These are phyloP conservation scores for Oenanthe melanoleuca DNA, from an alignment of 2,113 vertebrate genomes.

Conservation along the genomic window DNA sequence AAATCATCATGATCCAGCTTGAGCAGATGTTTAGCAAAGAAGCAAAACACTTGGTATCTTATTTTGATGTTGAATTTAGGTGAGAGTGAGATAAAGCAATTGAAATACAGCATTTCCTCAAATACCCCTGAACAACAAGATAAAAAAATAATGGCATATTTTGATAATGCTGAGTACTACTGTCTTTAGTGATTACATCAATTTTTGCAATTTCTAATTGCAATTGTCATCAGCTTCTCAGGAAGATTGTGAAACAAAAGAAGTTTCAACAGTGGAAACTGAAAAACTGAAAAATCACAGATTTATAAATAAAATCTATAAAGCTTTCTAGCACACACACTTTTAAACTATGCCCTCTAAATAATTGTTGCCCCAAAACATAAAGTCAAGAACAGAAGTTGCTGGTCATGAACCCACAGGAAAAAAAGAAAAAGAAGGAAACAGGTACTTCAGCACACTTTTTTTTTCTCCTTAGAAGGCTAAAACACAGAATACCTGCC, in stretches of 20 bases:
- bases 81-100: not conserved
- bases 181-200: not conserved
- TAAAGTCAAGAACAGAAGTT: not conserved
- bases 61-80: not conserved
- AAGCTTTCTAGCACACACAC: not conserved
- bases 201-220: not conserved
- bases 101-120: not conserved
- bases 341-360: not conserved
- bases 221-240: not conserved
- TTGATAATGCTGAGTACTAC: not conserved
- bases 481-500: not conserved
- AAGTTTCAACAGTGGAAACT: not conserved
- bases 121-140: not conserved
- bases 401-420: not conserved
- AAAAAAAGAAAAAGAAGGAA: not conserved
- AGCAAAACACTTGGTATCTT: not conserved
- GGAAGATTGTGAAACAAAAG: not conserved
- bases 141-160: not conserved
- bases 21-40: not conserved
- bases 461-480: not conserved
- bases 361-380: not conserved
- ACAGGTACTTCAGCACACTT: rapidly evolving
- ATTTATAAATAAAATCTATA: not conserved
- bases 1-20: not conserved
- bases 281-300: not conserved